Conservation (phyloP, 1,140 invertebrate genomes). For the Atta texana region DNA sequence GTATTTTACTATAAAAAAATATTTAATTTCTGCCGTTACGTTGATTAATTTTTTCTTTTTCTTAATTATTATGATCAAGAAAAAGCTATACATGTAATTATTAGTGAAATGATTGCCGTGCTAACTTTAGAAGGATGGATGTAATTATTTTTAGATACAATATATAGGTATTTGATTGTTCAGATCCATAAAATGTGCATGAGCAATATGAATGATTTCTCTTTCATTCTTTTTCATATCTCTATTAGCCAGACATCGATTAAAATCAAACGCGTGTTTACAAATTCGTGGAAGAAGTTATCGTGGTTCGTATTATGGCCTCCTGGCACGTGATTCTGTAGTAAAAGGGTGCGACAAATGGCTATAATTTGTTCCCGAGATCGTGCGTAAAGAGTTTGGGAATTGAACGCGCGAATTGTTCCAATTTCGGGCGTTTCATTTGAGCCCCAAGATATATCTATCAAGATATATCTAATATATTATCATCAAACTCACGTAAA, state of each 20-base stretch:
- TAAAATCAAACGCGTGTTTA: constrained; percentile 56
- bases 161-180: not conserved
- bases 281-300: constrained; percentile 58
- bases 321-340: constrained; percentile 51
- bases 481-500: not conserved
- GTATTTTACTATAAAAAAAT: not conserved
- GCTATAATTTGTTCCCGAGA: constrained; percentile 47
- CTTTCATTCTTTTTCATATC: constrained; percentile 19
- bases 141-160: not conserved
- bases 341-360: constrained; percentile 61
- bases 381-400: constrained; percentile 19
- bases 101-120: not conserved
- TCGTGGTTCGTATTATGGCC: constrained; percentile 32
- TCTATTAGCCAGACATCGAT: constrained; percentile 60
- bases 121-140: not conserved
- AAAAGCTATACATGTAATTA: not conserved
- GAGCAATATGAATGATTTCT: not conserved
- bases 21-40: not conserved
- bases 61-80: not conserved
- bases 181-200: not conserved
- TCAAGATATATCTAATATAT: not conserved
- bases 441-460: not conserved
- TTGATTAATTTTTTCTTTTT: not conserved
- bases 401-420: not conserved
- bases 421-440: constrained; percentile 26